Evolutionary conservation across 2,888 invertebrate species (phyloP).

Genomic region (Clistopyga incitator): DNA sequence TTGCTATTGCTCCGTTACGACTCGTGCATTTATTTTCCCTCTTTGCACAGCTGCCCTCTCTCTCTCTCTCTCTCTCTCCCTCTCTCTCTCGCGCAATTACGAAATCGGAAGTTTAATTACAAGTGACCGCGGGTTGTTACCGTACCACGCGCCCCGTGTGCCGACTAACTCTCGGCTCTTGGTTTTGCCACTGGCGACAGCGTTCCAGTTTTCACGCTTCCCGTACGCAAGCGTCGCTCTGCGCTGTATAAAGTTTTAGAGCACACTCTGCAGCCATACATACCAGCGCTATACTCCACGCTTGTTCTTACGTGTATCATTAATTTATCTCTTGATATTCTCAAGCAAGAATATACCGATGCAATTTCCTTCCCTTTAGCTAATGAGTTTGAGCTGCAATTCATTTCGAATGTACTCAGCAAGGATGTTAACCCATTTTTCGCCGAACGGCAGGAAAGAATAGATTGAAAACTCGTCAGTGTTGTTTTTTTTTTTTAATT

Average conservation of each 20-base stretch:
- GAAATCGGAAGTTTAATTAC: conserved; percentile 64
- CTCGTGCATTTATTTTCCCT: conserved; percentile 37
- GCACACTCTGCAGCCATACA: conserved; percentile 28
- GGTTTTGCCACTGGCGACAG: conserved; percentile 58
- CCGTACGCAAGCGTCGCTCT: conserved; percentile 38
- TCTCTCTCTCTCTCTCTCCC: conserved; percentile 18
- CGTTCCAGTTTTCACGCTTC: conserved; percentile 68
- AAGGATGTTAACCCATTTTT: background rate
- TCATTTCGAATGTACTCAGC: background rate
- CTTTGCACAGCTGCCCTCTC: conserved; percentile 13
- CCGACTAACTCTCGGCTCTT: conserved; percentile 38
- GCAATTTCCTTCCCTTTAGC: conserved; percentile 20
- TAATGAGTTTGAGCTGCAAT: conserved; percentile 10
- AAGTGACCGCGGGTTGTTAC: conserved; percentile 66
- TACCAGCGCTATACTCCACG: conserved; percentile 1
- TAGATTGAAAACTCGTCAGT: background rate
- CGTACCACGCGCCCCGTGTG: conserved; percentile 32
- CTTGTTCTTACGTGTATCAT: conserved; percentile 38
- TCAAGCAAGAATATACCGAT: background rate
- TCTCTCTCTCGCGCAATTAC: conserved; percentile 47
- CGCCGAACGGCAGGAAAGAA: background rate
- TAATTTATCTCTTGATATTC: conserved; percentile 29
- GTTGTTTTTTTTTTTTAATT: too few relatives aligned
- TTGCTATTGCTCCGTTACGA: conserved; percentile 49
- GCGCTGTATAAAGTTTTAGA: background rate